Evolutionary conservation across 2,888 invertebrate genomes (phyloP), one percentile per base, ranked within the genome.

Genomic region (Seira sanloemensis): DNA sequence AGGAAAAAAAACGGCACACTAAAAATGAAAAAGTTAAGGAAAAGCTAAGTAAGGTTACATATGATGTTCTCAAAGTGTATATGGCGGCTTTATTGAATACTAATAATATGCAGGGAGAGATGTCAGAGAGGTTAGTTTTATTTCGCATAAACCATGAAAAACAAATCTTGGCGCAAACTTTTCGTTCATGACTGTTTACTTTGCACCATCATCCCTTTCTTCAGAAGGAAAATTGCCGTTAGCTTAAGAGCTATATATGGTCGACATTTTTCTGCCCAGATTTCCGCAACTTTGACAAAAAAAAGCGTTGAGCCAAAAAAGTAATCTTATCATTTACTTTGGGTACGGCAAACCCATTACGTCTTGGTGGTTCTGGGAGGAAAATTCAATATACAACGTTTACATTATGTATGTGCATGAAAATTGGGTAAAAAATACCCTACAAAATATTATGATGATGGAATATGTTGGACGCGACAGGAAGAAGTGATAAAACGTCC

Each of bases 341-440:
- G 4, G n/a, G 50, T 72, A 16, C 23, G 18, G 50, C 18, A 66
- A 75, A 75, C 23, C 58, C 78, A 69, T 78, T 78, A 78, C n/a
- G 18, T 68, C 67, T 68, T 68, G 68, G n/a, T 50, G 18, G 9
- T 74, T 21, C 37, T 76, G 37, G 21, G 7, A 16, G 19, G 54
- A 67, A 78, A 78, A 68, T 78, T 78, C 54, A 69, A 78, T 69
- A 78, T 54, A 77, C 67, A 2, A n/a, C 7, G 37, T 37, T 65
- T 37, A 68, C 50, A 78, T 78, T 69, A 76, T 67, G 66, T 76
- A 68, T 69, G 67, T 67, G 66, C 67, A 68, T 69, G 69, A 62
- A 78, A 78, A 78, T 62, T 62, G 69, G 19, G 78, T 23, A 71
- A 69, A 77, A 76, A 78, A 78, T 62, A 78, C 27, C 25, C 68